Evolutionary conservation across 2,113 vertebrate species (phyloP).

Genomic region (Xiphophorus hellerii): DNA sequence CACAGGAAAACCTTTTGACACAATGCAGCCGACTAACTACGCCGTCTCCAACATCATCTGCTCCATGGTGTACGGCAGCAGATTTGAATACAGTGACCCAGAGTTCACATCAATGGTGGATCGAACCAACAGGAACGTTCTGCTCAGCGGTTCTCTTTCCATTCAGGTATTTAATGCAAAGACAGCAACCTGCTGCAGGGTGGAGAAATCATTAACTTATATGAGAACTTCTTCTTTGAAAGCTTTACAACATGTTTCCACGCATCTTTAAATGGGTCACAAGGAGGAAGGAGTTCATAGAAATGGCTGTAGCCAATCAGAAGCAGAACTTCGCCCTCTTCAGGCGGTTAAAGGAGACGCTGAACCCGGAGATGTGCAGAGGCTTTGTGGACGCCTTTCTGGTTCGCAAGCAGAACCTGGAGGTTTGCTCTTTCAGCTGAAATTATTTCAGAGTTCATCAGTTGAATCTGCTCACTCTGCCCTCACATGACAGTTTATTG

Average conservation of each 20-base stretch:
- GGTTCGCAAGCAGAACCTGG: slow-evolving; percentile 13
- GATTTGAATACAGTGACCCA: slow-evolving; percentile 59
- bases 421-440: slow-evolving; percentile 32
- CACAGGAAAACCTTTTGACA: slow-evolving; percentile 7
- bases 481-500: not conserved
- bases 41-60: slow-evolving; percentile 57
- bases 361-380: slow-evolving; percentile 56
- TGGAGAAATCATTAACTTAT: not conserved
- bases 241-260: slow-evolving; percentile 58
- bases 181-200: not conserved
- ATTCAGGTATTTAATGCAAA: slow-evolving; percentile 21
- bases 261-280: slow-evolving; percentile 1
- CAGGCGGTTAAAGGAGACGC: slow-evolving; percentile 34
- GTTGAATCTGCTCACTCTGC: not conserved
- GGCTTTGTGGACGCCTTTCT: slow-evolving; percentile 56
- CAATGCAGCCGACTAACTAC: not conserved
- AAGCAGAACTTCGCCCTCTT: slow-evolving; percentile 17
- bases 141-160: not conserved
- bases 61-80: slow-evolving; percentile 59
- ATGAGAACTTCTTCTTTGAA: not conserved
- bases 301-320: rapidly evolving
- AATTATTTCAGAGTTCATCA: not conserved
- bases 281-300: not conserved
- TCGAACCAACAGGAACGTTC: not conserved
- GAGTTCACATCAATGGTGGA: slow-evolving; percentile 37